Percentiles rank a stretch among this genome's conserved stretches.
Conservation (phyloP, 2,888 invertebrate genomes). For the Volucella inflata region DNA sequence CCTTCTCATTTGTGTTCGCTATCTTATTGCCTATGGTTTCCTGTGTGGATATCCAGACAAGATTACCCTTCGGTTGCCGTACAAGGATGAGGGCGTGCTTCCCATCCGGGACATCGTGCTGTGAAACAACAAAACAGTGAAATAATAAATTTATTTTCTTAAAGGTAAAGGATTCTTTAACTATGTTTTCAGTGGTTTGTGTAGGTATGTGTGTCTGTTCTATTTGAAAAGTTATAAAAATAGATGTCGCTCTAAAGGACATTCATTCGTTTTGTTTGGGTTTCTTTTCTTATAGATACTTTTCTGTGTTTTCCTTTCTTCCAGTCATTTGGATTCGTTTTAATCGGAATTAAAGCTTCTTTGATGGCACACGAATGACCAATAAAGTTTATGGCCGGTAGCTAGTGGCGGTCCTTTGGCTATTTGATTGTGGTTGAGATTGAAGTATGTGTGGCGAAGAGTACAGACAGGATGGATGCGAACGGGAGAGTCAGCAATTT, state of each 20-base stretch:
- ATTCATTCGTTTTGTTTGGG: conserved; percentile 51
- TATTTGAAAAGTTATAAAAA: conserved; percentile 41
- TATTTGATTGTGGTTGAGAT: not conserved
- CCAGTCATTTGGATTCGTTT: conserved; percentile 40
- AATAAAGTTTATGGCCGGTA: conserved; percentile 67
- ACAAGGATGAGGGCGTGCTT: conserved; percentile 95
- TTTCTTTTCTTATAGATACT: conserved; percentile 1
- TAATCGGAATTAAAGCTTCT: conserved; percentile 64
- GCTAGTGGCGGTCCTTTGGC: conserved; percentile 5
- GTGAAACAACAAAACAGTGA: conserved; percentile 55
- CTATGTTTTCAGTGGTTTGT: conserved; percentile 23
- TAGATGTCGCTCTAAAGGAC: conserved; percentile 38
- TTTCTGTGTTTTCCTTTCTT: not conserved
- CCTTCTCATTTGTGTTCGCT: conserved; percentile 85
- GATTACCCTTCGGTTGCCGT: conserved; percentile 92
- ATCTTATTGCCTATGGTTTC: conserved; percentile 86
- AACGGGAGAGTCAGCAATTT: not conserved
- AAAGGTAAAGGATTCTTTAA: conserved; percentile 4
- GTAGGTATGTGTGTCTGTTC: conserved; percentile 1
- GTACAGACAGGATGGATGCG: not conserved
- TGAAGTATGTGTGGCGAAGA: not conserved
- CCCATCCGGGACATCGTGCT: conserved; percentile 93
- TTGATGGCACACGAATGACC: conserved; percentile 65
- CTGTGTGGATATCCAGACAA: conserved; percentile 92
- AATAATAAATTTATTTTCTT: conserved; percentile 65